phyloP scores from a whole-genome alignment of 2,797 vertebrate genomes.

The Emydoidea blandingii region DNA sequence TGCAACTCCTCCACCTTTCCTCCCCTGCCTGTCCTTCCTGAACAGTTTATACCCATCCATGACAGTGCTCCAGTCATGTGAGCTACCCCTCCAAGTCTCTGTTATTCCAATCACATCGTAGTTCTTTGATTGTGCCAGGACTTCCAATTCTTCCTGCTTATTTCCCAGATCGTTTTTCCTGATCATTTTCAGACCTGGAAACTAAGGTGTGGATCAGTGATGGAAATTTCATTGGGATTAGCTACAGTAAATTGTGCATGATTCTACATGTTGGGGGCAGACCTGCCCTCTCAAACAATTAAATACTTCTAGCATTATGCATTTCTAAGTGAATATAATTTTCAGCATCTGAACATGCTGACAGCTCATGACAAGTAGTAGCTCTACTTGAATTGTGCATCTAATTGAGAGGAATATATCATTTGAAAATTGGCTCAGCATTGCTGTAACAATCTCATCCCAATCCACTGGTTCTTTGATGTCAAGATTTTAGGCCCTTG shows the following conservation, averaged over 20 bases:
- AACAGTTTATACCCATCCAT: no score
- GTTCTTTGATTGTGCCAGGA: no score
- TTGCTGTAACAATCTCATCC: neutral
- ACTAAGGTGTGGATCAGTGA: constrained; percentile 49
- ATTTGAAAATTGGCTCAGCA: neutral
- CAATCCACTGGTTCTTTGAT: neutral
- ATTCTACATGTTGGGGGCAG: constrained; percentile 66
- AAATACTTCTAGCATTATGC: constrained; percentile 57
- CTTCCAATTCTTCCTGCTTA: no score
- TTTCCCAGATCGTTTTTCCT: neutral
- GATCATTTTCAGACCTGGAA: constrained; percentile 49
- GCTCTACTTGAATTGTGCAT: neutral
- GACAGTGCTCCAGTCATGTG: no score
- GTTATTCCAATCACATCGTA: no score
- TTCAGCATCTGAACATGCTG: constrained; percentile 53
- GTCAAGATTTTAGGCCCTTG: neutral
- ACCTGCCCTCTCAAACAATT: constrained; percentile 61
- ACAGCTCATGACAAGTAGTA: constrained; percentile 65
- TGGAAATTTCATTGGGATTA: constrained; percentile 67
- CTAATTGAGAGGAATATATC: constrained; percentile 1
- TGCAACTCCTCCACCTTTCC: no score
- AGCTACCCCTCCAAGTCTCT: no score
- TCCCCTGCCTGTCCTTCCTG: no score
- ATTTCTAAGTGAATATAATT: constrained; percentile 64
- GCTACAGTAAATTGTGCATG: constrained; percentile 53